A percentile compares a stretch with the other conserved stretches of the same genome.
Conservation (phyloP, 2,113 vertebrate genomes). For the Irena cyanogastra region DNA sequence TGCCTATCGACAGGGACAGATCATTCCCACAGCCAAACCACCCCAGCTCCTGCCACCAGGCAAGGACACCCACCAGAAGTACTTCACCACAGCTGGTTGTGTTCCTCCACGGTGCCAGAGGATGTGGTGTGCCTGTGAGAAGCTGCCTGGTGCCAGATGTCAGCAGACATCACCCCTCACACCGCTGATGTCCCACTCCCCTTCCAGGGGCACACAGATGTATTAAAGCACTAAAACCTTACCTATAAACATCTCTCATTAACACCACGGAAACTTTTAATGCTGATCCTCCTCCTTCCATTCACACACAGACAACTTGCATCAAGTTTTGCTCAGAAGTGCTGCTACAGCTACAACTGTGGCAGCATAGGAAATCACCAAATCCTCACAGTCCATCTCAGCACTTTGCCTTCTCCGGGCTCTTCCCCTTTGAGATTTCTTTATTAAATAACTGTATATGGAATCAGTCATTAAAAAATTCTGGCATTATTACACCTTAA, state of each 20-base stretch:
- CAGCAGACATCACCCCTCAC: accelerated
- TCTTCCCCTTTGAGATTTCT: background rate
- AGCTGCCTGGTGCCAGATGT: background rate
- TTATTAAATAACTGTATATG: background rate
- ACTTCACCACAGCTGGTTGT: background rate
- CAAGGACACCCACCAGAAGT: background rate
- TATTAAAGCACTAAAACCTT: background rate
- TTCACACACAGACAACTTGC: background rate
- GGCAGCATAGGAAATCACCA: background rate
- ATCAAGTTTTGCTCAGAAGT: background rate
- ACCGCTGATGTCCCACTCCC: background rate
- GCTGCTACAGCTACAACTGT: background rate
- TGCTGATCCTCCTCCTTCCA: background rate
- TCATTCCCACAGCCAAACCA: background rate
- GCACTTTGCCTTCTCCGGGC: accelerated
- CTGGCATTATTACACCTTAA: background rate
- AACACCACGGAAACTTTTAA: background rate
- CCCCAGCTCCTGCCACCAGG: background rate
- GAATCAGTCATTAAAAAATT: background rate
- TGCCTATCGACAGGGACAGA: background rate
- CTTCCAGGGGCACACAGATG: background rate
- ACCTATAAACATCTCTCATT: background rate
- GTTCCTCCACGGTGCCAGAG: background rate
- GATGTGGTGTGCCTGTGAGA: accelerated
- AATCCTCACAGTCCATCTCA: background rate